Percentiles rank a stretch among this genome's conserved stretches.
phyloP scores from a whole-genome alignment of 2,888 invertebrate species.

The Oeneis ivallda region DNA sequence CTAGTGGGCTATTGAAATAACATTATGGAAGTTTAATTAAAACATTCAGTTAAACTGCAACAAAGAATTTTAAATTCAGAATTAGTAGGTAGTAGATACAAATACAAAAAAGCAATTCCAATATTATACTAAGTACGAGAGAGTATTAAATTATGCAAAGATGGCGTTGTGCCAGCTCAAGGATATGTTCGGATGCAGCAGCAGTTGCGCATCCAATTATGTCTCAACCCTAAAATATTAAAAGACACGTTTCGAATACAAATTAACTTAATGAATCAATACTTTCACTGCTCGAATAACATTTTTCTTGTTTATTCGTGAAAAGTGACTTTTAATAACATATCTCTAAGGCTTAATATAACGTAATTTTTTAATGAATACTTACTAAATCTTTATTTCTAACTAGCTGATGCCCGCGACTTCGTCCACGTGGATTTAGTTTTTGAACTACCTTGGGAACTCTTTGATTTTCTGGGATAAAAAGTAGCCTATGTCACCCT shows the following conservation, averaged over 20 bases:
- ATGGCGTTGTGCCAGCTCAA: conserved; percentile 69
- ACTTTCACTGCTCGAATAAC: conserved; percentile 35
- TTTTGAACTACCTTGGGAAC: no score
- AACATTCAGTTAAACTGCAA: neutral
- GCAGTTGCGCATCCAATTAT: conserved; percentile 74
- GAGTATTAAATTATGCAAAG: conserved; percentile 67
- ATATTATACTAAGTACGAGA: conserved; percentile 57
- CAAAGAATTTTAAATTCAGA: conserved; percentile 5
- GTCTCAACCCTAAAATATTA: conserved; percentile 77
- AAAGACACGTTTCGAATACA: conserved; percentile 66
- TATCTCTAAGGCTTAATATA: no score
- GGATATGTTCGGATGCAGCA: conserved; percentile 70
- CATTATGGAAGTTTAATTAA: no score
- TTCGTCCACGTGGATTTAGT: no score
- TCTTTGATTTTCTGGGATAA: no score
- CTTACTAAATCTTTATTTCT: no score
- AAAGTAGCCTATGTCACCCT: no score
- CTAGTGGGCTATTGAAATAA: no score
- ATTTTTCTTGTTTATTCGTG: conserved; percentile 5
- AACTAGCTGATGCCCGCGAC: no score
- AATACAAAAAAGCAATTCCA: conserved; percentile 34
- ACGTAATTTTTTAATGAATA: no score
- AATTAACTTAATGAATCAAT: conserved; percentile 63
- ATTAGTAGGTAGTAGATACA: conserved; percentile 8
- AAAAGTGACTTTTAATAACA: neutral